phyloP scores from a whole-genome alignment of 2,797 vertebrate species.

The Parauchenoglanis punctatus region DNA sequence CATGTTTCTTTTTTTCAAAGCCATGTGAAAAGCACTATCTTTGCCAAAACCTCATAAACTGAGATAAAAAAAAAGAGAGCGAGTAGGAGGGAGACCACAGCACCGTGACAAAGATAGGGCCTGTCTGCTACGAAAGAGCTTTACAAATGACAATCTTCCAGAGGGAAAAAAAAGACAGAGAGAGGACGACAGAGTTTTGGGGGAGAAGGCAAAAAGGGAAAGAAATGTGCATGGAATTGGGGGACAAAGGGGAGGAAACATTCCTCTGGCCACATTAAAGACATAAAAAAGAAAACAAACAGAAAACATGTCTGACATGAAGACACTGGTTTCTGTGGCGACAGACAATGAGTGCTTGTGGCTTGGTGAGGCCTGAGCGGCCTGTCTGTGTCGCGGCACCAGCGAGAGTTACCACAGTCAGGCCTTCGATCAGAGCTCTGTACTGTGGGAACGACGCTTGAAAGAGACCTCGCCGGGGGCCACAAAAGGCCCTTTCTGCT shows the following conservation, averaged over 20 bases:
- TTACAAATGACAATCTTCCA: constrained; percentile 77
- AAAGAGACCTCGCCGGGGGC: constrained; percentile 78
- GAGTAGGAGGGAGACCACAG: constrained; percentile 72
- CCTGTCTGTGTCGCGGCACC: constrained; percentile 82
- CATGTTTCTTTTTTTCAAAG: constrained; percentile 59
- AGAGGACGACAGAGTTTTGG: constrained; percentile 57
- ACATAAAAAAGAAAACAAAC: constrained; percentile 87
- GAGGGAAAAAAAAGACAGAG: constrained; percentile 57
- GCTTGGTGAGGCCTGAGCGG: constrained; percentile 78
- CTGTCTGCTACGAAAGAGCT: constrained; percentile 74
- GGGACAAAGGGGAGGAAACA: constrained; percentile 74
- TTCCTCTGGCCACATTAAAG: constrained; percentile 83
- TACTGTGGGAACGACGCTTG: constrained; percentile 81
- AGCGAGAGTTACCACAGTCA: constrained; percentile 84
- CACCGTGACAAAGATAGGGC: constrained; percentile 77
- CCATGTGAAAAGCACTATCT: constrained; percentile 67
- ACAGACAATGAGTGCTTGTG: constrained; percentile 85
- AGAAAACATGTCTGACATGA: constrained; percentile 89
- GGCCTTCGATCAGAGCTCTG: constrained; percentile 70
- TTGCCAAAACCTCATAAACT: constrained; percentile 80
- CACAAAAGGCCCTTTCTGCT: constrained; percentile 80
- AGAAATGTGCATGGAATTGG: constrained; percentile 65
- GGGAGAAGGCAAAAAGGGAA: constrained; percentile 49
- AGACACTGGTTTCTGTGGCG: constrained; percentile 86
- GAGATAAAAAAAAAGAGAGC: constrained; percentile 71